These are phyloP conservation scores for Mola mola DNA, from an alignment of 2,113 vertebrate species.

Conservation along the genomic window DNA sequence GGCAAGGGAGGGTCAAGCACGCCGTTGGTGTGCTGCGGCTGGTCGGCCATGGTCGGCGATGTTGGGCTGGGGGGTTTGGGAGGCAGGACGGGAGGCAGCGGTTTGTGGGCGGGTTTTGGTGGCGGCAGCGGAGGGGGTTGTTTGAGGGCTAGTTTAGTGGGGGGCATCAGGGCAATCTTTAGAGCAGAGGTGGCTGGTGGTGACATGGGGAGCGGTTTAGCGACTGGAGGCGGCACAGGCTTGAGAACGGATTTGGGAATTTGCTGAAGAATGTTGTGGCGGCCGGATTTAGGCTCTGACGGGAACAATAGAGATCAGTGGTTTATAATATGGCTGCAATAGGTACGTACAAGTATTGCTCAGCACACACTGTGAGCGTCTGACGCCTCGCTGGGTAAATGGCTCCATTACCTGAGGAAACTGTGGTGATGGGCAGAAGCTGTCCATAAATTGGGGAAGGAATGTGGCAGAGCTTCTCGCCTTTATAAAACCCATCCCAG, in stretches of 20 bases:
- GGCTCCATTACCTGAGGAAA: conserved; percentile 68
- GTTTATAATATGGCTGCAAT: background rate
- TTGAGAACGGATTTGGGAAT: conserved; percentile 52
- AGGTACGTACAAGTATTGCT: background rate
- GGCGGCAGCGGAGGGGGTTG: conserved; percentile 52
- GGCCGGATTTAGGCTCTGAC: conserved; percentile 42
- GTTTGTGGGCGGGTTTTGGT: conserved; percentile 31
- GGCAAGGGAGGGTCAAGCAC: conserved; percentile 49
- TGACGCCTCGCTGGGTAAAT: background rate
- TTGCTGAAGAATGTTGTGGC: conserved; percentile 19
- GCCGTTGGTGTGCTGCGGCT: conserved; percentile 47
- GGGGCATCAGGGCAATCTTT: conserved; percentile 54
- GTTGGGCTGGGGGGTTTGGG: conserved; percentile 39
- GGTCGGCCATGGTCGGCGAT: background rate
- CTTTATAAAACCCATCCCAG: conserved; percentile 77
- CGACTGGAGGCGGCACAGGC: background rate
- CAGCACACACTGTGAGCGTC: background rate
- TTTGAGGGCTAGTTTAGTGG: conserved; percentile 34
- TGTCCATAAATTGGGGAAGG: conserved; percentile 67
- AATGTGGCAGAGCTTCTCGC: conserved; percentile 74
- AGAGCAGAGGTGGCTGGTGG: conserved; percentile 1
- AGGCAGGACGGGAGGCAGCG: background rate
- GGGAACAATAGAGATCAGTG: background rate
- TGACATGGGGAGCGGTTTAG: conserved; percentile 8
- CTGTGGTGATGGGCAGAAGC: conserved; percentile 68